Evolutionary conservation across 2,888 invertebrate genomes (phyloP).

Genomic region (Pseudococcus longispinus): DNA sequence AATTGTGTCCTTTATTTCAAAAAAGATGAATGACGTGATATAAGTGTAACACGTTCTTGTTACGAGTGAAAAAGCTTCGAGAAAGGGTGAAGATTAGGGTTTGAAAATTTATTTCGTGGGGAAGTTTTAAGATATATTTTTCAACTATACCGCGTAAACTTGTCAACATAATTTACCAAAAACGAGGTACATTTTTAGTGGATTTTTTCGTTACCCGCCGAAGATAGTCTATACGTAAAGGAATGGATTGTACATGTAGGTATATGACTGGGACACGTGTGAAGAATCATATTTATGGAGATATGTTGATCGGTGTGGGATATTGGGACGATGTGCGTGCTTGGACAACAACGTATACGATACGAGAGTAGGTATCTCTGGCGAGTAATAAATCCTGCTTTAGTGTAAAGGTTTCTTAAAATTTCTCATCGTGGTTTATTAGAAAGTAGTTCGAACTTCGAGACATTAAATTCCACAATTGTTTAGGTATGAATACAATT

Average conservation of each 20-base stretch:
- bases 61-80: constrained; percentile 31
- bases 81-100: constrained; percentile 15
- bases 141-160: constrained; percentile 7
- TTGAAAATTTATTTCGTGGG: constrained; percentile 20
- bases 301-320: background rate
- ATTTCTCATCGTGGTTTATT: background rate
- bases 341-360: background rate
- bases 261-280: background rate
- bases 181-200: constrained; percentile 30
- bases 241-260: background rate
- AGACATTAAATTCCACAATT: background rate
- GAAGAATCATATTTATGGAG: constrained; percentile 3
- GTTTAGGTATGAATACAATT: background rate
- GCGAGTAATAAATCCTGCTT: background rate
- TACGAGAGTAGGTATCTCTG: background rate
- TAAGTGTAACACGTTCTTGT: constrained; percentile 38
- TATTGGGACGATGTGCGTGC: background rate
- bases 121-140: constrained; percentile 32
- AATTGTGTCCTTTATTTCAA: constrained; percentile 23
- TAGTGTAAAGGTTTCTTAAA: background rate
- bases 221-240: background rate
- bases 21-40: constrained; percentile 37
- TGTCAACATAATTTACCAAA: constrained; percentile 32
- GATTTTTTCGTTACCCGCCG: background rate
- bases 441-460: background rate